Base-by-base conservation (phyloP, 2,888 invertebrate genomes). In the Lingula anatina region DNA sequence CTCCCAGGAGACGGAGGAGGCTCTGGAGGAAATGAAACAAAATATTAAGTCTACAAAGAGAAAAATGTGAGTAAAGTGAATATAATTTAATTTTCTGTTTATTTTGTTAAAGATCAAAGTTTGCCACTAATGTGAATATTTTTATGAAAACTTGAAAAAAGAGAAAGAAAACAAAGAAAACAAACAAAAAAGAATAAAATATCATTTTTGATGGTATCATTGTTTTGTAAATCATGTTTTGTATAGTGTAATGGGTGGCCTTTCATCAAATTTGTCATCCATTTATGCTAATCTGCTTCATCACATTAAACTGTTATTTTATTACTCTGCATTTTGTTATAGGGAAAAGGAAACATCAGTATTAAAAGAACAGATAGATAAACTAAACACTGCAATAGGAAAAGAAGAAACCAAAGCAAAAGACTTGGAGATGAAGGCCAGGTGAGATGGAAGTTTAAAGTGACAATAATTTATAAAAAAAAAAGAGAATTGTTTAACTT, bases 1-100 rank as follows among this genome's bases (percentile, higher is more conserved):
- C 59, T 75, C 76, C 51, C 79, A 79, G 59, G 78, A 79, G 50
- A 78, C 78, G 20, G 79, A 79, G 56, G 79, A 77, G 54, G 69
- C 76, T 2, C 56, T 78, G 39, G 77, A 78, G 55, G 76, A 78
- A 54, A 73, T 77, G 70, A 75, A 73, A 58, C 71, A 73, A 44
- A 71, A 63, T 4, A 73, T 73, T 25, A 70, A 74, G 60, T 51
- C 54, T 39, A 76, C 76, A 7, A 67, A 73, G 56, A 42, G 47
- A 3, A 75, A 71, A 66, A 75, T 75, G 76, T 75, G 60, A 53
- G 66, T 53, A 7, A 20, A 12, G 7, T 23, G 15, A 36, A 38
- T 18, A 7, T 7, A 20, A 28, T 36, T 21, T 21, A 12, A 18
- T 44, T 25, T n/a, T n/a, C 9, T 31, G 9, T 31, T n/a, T 12